Evolutionary conservation across 2,797 vertebrate species (phyloP).

Genomic region (Notolabrus celidotus): DNA sequence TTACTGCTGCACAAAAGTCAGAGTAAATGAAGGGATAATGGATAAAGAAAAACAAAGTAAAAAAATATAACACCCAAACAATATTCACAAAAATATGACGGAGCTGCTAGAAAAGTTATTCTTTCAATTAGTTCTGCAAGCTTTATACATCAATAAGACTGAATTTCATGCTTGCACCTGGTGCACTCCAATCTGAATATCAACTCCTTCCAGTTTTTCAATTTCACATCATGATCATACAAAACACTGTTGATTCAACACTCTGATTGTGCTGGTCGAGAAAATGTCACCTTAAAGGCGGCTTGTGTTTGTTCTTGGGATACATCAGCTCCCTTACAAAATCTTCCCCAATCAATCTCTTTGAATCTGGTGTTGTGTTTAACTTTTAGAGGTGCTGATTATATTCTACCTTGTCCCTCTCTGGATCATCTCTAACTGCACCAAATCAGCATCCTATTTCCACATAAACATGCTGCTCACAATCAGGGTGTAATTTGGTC

Average conservation of each 20-base stretch:
- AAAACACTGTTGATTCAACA: conserved; percentile 46
- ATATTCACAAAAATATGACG: background rate
- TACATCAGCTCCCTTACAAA: conserved; percentile 75
- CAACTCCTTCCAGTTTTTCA: conserved; percentile 27
- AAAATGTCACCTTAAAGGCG: conserved; percentile 81
- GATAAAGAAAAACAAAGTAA: background rate
- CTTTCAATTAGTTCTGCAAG: conserved; percentile 1
- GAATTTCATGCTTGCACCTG: conserved; percentile 11
- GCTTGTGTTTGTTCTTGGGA: conserved; percentile 59
- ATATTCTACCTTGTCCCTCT: conserved; percentile 47
- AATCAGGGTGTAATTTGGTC: conserved; percentile 82
- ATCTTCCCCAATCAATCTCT: conserved; percentile 74
- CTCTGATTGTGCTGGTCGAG: conserved; percentile 64
- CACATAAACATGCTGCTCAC: conserved; percentile 64
- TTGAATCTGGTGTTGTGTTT: conserved; percentile 75
- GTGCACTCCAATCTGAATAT: conserved; percentile 49
- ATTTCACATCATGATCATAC: conserved; percentile 27
- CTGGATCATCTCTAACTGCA: conserved; percentile 62
- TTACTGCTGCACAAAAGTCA: background rate
- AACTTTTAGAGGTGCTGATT: conserved; percentile 79
- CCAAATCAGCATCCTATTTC: conserved; percentile 76
- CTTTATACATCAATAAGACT: background rate
- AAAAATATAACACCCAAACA: background rate
- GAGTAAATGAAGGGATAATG: background rate
- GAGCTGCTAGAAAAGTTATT: background rate